A percentile compares a stretch with the other conserved stretches of the same genome.
phyloP scores from a whole-genome alignment of 2,113 vertebrate genomes.

The Pteruthius melanotis region DNA sequence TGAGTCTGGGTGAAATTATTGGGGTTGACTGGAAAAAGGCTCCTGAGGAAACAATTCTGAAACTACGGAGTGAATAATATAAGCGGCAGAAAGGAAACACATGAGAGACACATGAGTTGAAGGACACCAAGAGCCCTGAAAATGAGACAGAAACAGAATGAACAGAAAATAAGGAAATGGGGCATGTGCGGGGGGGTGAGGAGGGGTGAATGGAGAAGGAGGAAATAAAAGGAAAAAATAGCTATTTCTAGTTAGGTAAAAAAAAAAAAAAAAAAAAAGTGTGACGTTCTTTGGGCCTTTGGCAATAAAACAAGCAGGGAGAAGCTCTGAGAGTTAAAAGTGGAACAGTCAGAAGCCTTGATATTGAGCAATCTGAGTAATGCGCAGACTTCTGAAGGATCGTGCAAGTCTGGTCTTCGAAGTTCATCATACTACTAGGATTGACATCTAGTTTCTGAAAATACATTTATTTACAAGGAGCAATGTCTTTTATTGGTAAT shows the following conservation, averaged over 20 bases:
- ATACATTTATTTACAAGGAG: background rate
- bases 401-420: background rate
- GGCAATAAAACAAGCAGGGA: background rate
- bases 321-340: background rate
- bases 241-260: background rate
- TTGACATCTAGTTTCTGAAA: background rate
- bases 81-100: background rate
- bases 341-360: fast-evolving
- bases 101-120: background rate
- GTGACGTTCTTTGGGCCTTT: background rate
- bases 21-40: background rate
- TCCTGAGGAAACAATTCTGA: background rate
- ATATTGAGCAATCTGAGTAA: background rate
- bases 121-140: background rate
- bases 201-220: background rate
- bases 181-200: background rate
- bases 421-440: background rate
- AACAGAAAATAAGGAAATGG: background rate
- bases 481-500: background rate
- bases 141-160: background rate
- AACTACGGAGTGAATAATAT: background rate
- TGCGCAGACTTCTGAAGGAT: background rate
- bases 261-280: background rate
- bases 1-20: background rate
- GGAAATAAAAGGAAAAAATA: background rate